A percentile compares a stretch with the other conserved stretches of the same genome.
phyloP scores from a whole-genome alignment of 2,888 invertebrate genomes.

The Lithophane semibrunnea region DNA sequence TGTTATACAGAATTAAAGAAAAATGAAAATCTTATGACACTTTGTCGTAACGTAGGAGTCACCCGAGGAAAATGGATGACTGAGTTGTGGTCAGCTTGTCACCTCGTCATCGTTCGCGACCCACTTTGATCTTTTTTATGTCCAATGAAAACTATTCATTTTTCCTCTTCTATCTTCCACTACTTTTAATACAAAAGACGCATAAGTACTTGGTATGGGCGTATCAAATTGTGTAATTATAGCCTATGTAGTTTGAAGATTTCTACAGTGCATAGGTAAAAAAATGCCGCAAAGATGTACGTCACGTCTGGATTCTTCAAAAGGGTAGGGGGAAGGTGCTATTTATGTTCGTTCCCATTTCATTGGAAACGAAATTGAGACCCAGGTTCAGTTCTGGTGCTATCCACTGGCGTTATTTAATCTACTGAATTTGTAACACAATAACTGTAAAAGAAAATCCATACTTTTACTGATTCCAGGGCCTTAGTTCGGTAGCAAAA shows the following conservation, averaged over 20 bases:
- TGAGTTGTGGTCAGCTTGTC: constrained; percentile 37
- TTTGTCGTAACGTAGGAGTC: constrained; percentile 30
- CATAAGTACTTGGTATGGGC: not conserved
- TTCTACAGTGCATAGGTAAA: constrained; percentile 19
- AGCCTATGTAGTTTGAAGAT: constrained; percentile 17
- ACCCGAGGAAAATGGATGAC: constrained; percentile 49
- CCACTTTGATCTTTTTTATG: constrained; percentile 40
- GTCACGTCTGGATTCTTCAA: constrained; percentile 31
- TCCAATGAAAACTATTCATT: not conserved
- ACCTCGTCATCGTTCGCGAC: constrained; percentile 17
- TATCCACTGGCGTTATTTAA: not conserved
- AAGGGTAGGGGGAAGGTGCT: constrained; percentile 31
- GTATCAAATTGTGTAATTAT: constrained; percentile 9
- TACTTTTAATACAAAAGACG: constrained; percentile 20
- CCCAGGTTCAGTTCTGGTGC: not conserved
- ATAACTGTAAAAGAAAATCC: not conserved
- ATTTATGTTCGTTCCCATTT: constrained; percentile 35
- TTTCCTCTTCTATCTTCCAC: not conserved
- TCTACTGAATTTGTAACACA: not conserved
- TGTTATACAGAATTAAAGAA: constrained; percentile 12
- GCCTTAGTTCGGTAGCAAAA: not conserved
- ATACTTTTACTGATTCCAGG: not conserved
- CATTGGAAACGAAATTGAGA: constrained; percentile 16
- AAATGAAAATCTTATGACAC: constrained; percentile 16
- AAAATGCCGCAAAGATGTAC: constrained; percentile 22